phyloP scores from a whole-genome alignment of 2,888 invertebrate genomes.

The Apodemia hepburni region DNA sequence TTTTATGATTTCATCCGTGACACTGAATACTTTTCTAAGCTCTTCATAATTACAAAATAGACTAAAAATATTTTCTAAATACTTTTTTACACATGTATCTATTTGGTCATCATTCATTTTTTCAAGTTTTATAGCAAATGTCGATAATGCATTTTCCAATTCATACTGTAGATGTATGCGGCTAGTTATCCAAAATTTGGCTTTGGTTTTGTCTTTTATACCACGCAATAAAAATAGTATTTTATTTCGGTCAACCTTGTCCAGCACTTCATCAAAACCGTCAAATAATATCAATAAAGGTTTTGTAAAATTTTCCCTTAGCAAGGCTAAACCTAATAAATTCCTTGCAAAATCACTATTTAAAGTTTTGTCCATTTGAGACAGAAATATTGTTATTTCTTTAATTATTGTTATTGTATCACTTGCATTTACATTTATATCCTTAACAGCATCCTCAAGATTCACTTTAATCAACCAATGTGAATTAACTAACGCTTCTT shows the following conservation, averaged over 20 bases:
- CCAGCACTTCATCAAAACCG: neutral
- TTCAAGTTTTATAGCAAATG: neutral
- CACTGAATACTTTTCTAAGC: neutral
- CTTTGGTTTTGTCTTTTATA: neutral
- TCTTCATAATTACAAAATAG: neutral
- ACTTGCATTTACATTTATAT: neutral
- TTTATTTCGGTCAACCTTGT: neutral
- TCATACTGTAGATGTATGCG: neutral
- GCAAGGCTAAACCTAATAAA: neutral
- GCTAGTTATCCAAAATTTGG: conserved; percentile 2
- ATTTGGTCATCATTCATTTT: neutral
- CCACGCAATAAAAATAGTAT: neutral
- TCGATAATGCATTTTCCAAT: neutral
- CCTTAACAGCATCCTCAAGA: neutral
- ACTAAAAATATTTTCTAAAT: neutral
- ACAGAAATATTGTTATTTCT: neutral
- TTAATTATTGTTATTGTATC: neutral
- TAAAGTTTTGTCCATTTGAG: neutral
- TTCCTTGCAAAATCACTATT: neutral
- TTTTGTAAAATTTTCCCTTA: neutral
- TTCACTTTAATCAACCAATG: conserved; percentile 16
- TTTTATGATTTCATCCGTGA: neutral
- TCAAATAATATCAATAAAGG: neutral
- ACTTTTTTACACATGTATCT: neutral
- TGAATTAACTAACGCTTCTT: neutral